Evolutionary conservation across 2,888 invertebrate genomes (phyloP).

Genomic region (Deroplatys truncata): DNA sequence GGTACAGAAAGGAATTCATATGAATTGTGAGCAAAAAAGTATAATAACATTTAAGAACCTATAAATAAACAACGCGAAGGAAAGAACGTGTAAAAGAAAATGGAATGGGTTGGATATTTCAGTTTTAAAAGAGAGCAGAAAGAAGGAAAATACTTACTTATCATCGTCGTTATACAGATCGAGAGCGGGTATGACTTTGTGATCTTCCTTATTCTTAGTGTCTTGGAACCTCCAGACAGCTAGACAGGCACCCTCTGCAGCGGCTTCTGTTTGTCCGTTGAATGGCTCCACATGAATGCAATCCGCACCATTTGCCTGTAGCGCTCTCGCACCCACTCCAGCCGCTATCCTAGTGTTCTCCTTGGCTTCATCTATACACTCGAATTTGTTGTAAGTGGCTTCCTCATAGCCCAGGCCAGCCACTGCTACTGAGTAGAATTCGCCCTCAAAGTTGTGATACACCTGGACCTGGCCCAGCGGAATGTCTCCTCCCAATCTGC

Average conservation of each 20-base stretch:
- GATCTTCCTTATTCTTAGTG: slow-evolving; percentile 46
- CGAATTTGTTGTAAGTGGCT: slow-evolving; percentile 41
- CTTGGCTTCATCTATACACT: slow-evolving; percentile 42
- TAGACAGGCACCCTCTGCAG: slow-evolving; percentile 47
- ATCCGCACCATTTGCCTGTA: slow-evolving; percentile 48
- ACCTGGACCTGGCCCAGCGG: slow-evolving; percentile 29
- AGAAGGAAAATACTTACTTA: neutral
- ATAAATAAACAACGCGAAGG: neutral
- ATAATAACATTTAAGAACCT: neutral
- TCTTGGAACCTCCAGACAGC: slow-evolving; percentile 44
- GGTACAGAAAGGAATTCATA: no score
- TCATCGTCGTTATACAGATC: slow-evolving; percentile 37
- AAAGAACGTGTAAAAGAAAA: neutral
- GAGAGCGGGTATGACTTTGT: slow-evolving; percentile 41
- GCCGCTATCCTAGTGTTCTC: slow-evolving; percentile 45
- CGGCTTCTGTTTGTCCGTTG: slow-evolving; percentile 44
- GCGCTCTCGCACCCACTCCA: slow-evolving; percentile 46
- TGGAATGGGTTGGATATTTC: neutral
- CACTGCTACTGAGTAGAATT: slow-evolving; percentile 49
- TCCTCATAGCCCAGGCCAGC: slow-evolving; percentile 41
- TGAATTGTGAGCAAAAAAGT: neutral
- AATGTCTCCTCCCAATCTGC: neutral
- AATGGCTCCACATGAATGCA: slow-evolving; percentile 56
- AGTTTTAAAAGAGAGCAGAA: neutral
- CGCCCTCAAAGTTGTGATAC: slow-evolving; percentile 38